These are phyloP conservation scores for Zaprionus bogoriensis DNA, from an alignment of 2,888 invertebrate species.

Conservation along the genomic window DNA sequence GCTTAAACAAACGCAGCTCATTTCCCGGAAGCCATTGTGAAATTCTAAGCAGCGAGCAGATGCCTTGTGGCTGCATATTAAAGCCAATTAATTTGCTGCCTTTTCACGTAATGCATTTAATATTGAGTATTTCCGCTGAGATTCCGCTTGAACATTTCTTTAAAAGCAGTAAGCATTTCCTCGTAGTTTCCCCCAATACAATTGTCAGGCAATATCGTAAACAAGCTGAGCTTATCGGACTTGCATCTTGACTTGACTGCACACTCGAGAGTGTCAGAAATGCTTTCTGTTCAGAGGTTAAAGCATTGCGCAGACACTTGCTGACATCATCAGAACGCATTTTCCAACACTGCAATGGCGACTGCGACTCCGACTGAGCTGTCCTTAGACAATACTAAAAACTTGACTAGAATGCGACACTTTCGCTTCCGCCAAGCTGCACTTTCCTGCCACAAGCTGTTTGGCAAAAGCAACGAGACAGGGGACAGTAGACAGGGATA, in stretches of 20 bases:
- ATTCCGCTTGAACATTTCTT: too few species aligned
- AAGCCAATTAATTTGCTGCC: too few species aligned
- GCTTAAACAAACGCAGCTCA: neutral
- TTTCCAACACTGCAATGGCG: constrained; percentile 14
- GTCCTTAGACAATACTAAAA: constrained; percentile 26
- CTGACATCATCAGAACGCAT: constrained; percentile 1
- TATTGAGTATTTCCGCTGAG: too few species aligned
- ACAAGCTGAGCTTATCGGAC: neutral
- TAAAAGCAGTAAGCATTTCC: too few species aligned
- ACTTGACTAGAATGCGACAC: constrained; percentile 36
- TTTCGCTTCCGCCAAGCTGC: constrained; percentile 52
- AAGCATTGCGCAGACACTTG: neutral
- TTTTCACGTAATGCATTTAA: too few species aligned
- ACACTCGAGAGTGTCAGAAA: neutral
- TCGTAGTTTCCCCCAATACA: neutral
- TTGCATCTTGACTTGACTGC: neutral
- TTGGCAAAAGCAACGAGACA: constrained; percentile 40
- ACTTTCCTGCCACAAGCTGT: constrained; percentile 58
- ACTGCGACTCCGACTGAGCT: constrained; percentile 1
- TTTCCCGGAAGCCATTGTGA: neutral
- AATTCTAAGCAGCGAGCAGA: neutral
- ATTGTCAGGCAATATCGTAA: neutral
- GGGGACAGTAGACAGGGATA: neutral
- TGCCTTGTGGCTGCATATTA: too few species aligned
- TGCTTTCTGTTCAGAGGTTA: neutral